These are phyloP conservation scores for Trididemnum nubilum DNA, from an alignment of 23 tunicate species.

Conservation along the genomic window DNA sequence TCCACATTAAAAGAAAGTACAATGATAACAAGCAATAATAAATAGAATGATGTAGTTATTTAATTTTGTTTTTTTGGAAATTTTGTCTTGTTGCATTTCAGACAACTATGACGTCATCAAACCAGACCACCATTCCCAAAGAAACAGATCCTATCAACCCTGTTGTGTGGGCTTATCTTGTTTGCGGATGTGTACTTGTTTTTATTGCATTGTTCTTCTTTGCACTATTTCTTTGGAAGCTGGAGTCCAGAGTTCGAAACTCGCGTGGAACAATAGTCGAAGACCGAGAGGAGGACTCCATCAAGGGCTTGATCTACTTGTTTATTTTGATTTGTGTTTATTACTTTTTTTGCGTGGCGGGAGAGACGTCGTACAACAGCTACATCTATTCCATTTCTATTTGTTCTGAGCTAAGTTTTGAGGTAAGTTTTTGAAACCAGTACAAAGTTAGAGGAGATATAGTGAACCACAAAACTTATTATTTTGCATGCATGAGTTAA, in stretches of 20 bases:
- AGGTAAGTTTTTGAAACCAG: slow-evolving; percentile 73
- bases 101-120: no score
- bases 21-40: no score
- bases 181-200: slow-evolving; percentile 65
- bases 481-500: not conserved
- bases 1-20: no score
- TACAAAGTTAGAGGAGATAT: no score
- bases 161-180: slow-evolving; percentile 88
- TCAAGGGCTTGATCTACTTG: slow-evolving; percentile 36
- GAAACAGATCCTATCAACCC: slow-evolving; percentile 26
- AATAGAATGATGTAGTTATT: no score
- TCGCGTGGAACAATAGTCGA: slow-evolving; percentile 42
- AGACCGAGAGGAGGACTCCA: slow-evolving; percentile 58
- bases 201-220: slow-evolving; percentile 51
- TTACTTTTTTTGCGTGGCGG: slow-evolving; percentile 93
- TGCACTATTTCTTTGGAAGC: slow-evolving; percentile 25
- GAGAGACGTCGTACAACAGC: slow-evolving; percentile 94
- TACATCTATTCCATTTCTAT: slow-evolving; percentile 94
- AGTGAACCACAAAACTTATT: no score
- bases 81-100: no score
- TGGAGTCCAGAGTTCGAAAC: slow-evolving; percentile 52
- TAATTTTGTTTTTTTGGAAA: no score
- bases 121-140: not conserved
- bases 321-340: slow-evolving; percentile 68
- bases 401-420: slow-evolving; percentile 71